These are phyloP conservation scores for Blastobasis adustella DNA, from an alignment of 2,888 invertebrate genomes.

Conservation along the genomic window DNA sequence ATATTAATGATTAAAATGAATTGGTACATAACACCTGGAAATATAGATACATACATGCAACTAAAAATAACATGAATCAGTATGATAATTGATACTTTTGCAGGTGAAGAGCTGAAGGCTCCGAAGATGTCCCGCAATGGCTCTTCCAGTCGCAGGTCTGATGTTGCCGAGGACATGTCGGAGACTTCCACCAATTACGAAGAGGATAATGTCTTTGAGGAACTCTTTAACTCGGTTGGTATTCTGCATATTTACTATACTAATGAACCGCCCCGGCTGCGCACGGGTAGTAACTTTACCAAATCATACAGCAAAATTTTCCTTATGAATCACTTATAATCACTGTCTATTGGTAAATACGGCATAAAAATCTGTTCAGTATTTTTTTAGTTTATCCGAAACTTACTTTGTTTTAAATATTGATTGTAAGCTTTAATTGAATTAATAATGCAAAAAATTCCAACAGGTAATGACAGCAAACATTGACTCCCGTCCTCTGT, in stretches of 20 bases:
- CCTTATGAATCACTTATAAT: too few species aligned
- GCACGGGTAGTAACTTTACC: too few species aligned
- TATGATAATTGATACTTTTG: background rate
- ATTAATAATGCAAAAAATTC: constrained; percentile 1
- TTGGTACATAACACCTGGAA: too few species aligned
- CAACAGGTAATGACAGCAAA: constrained; percentile 86
- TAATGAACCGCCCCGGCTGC: too few species aligned
- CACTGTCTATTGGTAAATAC: too few species aligned
- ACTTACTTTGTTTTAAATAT: too few species aligned
- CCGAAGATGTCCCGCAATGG: constrained; percentile 57
- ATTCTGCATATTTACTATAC: background rate
- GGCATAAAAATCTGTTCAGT: too few species aligned
- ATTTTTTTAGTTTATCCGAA: too few species aligned
- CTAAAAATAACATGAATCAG: too few species aligned
- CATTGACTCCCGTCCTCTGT: constrained; percentile 88
- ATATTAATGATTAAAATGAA: too few species aligned
- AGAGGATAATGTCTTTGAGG: constrained; percentile 90
- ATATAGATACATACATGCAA: too few species aligned
- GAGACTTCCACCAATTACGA: constrained; percentile 82
- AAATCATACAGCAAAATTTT: too few species aligned
- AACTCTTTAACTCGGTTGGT: constrained; percentile 87
- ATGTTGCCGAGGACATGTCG: constrained; percentile 80
- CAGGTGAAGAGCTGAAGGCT: constrained; percentile 61
- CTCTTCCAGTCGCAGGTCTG: constrained; percentile 60
- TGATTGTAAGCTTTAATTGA: background rate